These are phyloP conservation scores for Ctenosaura bakeri DNA, from an alignment of 2,797 vertebrate genomes.

Conservation along the genomic window DNA sequence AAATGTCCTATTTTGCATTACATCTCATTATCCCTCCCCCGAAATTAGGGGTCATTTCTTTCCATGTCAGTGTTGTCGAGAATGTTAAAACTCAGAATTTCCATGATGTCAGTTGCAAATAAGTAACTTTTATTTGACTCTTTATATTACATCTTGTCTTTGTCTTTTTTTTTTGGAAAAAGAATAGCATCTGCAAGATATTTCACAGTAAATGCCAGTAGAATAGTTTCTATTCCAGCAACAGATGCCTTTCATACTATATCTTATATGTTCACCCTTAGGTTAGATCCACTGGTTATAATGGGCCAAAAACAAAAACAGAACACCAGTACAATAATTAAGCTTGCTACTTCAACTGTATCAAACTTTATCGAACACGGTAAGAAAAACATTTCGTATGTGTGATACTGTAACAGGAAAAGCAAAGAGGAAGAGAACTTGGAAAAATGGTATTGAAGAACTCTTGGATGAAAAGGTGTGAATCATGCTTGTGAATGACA, in stretches of 20 bases:
- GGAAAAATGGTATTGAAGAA: too few relatives aligned
- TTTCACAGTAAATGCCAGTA: conserved; percentile 28
- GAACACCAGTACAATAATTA: not conserved
- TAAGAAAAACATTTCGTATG: not conserved
- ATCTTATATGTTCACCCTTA: not conserved
- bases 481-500: too few relatives aligned
- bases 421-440: too few relatives aligned
- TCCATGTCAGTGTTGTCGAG: conserved; percentile 37
- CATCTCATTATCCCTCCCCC: conserved; percentile 66
- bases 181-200: conserved; percentile 40
- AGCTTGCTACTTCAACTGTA: not conserved
- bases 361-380: not conserved
- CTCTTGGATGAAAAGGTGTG: too few relatives aligned
- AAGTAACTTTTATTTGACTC: conserved; percentile 49
- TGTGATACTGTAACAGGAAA: too few relatives aligned
- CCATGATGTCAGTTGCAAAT: conserved; percentile 30
- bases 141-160: conserved; percentile 34
- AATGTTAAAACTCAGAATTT: conserved; percentile 56
- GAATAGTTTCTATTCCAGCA: not conserved
- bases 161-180: conserved; percentile 38
- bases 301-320: fast-evolving
- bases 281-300: not conserved
- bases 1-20: conserved; percentile 65
- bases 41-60: conserved; percentile 61
- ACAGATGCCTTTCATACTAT: not conserved